These are phyloP conservation scores for Diogma glabrata DNA, from an alignment of 2,888 invertebrate species.

Conservation along the genomic window DNA sequence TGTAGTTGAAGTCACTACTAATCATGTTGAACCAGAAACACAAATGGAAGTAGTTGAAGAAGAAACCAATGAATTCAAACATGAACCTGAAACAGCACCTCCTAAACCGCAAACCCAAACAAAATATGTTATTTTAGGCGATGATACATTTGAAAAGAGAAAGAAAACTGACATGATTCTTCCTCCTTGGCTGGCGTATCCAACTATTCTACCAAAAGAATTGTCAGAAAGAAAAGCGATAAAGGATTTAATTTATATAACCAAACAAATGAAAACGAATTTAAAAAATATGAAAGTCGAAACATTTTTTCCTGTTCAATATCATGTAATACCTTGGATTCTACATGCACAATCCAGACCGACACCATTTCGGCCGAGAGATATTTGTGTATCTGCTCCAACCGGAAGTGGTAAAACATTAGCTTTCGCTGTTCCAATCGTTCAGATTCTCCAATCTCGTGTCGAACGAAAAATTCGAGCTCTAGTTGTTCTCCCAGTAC, in stretches of 20 bases:
- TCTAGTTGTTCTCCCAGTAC: conserved; percentile 84
- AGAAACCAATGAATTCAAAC: conserved; percentile 10
- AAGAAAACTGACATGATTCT: conserved; percentile 58
- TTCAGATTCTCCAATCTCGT: conserved; percentile 55
- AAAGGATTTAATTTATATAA: conserved; percentile 40
- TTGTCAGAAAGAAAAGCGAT: conserved; percentile 42
- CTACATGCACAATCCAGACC: conserved; percentile 48
- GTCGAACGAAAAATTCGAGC: conserved; percentile 62
- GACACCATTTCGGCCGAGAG: conserved; percentile 59
- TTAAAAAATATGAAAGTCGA: conserved; percentile 58
- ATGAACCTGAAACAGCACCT: conserved; percentile 17
- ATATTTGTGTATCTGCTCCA: conserved; percentile 93
- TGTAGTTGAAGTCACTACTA: conserved; percentile 25
- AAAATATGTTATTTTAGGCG: conserved; percentile 43
- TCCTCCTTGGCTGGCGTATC: conserved; percentile 78
- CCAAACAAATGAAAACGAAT: conserved; percentile 40
- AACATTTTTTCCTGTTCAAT: conserved; percentile 78
- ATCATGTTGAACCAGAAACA: conserved; percentile 25
- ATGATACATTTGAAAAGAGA: conserved; percentile 45
- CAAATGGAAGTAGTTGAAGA: neutral
- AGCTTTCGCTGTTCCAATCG: conserved; percentile 82
- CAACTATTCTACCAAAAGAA: conserved; percentile 63
- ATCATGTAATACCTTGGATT: conserved; percentile 64
- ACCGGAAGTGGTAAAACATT: conserved; percentile 97
- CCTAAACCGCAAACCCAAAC: conserved; percentile 17